These are phyloP conservation scores for Rhodeus uyekii DNA, from an alignment of 2,797 vertebrate species.

Conservation along the genomic window DNA sequence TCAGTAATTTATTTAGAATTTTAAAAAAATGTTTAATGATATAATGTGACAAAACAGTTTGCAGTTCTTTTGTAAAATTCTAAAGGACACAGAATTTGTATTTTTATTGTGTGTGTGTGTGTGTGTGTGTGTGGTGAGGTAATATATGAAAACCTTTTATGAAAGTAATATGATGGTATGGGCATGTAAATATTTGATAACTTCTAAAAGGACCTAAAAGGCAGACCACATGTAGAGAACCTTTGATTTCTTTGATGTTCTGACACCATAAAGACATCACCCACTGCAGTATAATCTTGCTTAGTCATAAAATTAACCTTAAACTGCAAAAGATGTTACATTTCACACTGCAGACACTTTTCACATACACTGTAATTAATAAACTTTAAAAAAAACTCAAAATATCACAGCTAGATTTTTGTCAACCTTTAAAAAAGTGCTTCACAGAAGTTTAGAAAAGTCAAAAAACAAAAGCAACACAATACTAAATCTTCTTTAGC, in stretches of 20 bases:
- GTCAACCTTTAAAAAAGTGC: not conserved
- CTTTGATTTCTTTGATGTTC: constrained; percentile 34
- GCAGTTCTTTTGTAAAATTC: constrained; percentile 8
- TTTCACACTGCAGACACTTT: not conserved
- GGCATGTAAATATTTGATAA: constrained; percentile 38
- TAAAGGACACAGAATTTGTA: not conserved
- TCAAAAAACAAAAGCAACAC: not conserved
- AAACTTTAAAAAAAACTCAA: not conserved
- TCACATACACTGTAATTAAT: not conserved
- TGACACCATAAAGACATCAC: constrained; percentile 7
- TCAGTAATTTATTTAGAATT: constrained; percentile 13
- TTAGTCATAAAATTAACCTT: not conserved
- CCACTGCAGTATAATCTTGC: not conserved
- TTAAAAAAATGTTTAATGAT: constrained; percentile 18
- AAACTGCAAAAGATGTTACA: not conserved
- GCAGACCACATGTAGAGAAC: not conserved
- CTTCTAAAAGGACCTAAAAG: constrained; percentile 27
- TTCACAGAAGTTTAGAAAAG: not conserved
- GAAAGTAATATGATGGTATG: constrained; percentile 16
- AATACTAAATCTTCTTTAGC: not conserved
- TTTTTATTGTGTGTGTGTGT: constrained; percentile 12
- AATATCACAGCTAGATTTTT: not conserved
- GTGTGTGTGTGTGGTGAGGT: constrained; percentile 1
- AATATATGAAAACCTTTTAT: constrained; percentile 18
- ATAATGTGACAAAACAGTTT: not conserved